phyloP scores from a whole-genome alignment of 2,797 vertebrate species.

The Lates japonicus region DNA sequence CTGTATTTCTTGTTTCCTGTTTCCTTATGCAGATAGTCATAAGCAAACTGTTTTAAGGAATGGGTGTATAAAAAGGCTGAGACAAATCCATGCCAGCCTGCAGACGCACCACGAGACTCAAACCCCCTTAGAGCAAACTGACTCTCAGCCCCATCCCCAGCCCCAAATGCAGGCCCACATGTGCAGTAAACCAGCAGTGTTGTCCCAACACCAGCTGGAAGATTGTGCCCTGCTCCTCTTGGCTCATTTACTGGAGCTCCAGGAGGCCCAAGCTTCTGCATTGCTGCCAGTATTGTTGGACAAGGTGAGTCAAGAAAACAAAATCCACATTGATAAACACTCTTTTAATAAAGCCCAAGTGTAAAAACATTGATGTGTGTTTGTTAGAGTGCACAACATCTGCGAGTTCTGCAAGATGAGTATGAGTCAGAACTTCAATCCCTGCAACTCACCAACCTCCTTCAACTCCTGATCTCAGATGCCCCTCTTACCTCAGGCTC shows the following conservation, averaged over 20 bases:
- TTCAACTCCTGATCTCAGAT: slow-evolving; percentile 69
- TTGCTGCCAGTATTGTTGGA: slow-evolving; percentile 66
- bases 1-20: slow-evolving; percentile 9
- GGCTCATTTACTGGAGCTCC: slow-evolving; percentile 75
- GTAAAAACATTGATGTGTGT: slow-evolving; percentile 24
- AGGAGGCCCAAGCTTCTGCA: slow-evolving; percentile 74
- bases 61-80: slow-evolving; percentile 74
- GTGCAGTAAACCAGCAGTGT: background rate
- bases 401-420: slow-evolving; percentile 60
- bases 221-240: slow-evolving; percentile 76
- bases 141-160: slow-evolving; percentile 10
- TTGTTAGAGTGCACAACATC: slow-evolving; percentile 61
- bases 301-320: slow-evolving; percentile 66
- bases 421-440: slow-evolving; percentile 67
- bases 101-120: slow-evolving; percentile 35
- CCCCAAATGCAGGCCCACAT: slow-evolving; percentile 18
- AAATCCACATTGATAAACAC: background rate
- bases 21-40: slow-evolving; percentile 42
- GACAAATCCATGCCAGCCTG: slow-evolving; percentile 65
- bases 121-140: slow-evolving; percentile 20
- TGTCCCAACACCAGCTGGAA: slow-evolving; percentile 52
- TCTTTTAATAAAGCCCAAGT: background rate
- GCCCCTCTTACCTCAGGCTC: slow-evolving; percentile 25
- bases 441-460: slow-evolving; percentile 56
- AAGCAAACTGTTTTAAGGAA: slow-evolving; percentile 57